phyloP scores from a whole-genome alignment of 2,797 vertebrate genomes.

The Microhierax caerulescens region DNA sequence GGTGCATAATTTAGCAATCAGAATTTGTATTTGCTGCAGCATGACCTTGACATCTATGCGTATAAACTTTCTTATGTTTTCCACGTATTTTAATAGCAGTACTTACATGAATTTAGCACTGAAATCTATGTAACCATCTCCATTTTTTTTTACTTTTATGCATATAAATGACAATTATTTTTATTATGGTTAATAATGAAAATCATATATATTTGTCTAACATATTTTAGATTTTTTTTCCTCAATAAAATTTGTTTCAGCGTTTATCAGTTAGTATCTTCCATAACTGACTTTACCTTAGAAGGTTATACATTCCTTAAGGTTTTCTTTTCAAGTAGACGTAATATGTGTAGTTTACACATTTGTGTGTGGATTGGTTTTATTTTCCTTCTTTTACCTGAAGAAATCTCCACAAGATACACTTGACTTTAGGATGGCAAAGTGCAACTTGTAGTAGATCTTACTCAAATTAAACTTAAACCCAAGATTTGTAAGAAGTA shows the following conservation, averaged over 20 bases:
- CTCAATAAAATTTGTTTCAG: not conserved
- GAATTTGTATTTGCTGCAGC: not conserved
- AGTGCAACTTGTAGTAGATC: not conserved
- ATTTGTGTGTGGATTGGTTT: not conserved
- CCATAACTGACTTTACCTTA: not conserved
- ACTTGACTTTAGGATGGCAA: not conserved
- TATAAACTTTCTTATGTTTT: not conserved
- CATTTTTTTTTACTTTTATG: rapidly evolving
- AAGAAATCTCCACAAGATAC: not conserved
- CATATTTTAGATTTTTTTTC: rapidly evolving
- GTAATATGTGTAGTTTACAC: not conserved
- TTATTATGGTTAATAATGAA: not conserved
- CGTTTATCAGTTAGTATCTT: not conserved
- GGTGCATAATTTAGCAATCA: slow-evolving; percentile 12
- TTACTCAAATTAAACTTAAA: slow-evolving; percentile 7
- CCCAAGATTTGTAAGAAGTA: not conserved
- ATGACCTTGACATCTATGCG: not conserved
- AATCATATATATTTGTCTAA: not conserved
- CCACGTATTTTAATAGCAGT: not conserved
- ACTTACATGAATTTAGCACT: not conserved
- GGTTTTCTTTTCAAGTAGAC: not conserved
- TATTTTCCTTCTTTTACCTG: not conserved
- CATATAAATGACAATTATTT: not conserved
- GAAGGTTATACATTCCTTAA: not conserved
- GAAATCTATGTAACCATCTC: not conserved